Conservation (phyloP, 2,113 vertebrate genomes). For the Chaetodon trifascialis region DNA sequence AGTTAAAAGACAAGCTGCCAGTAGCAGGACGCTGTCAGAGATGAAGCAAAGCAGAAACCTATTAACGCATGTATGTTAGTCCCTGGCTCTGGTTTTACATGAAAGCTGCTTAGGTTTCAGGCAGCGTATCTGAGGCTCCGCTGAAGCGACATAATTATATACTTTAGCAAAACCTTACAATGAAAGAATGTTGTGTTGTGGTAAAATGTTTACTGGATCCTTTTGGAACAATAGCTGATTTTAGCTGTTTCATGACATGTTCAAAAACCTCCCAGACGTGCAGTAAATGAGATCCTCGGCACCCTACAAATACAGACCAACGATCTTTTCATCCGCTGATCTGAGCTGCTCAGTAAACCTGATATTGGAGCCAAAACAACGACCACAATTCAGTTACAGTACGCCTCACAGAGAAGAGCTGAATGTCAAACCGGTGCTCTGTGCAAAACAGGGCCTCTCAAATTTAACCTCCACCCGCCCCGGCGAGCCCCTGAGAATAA, state of each 20-base stretch:
- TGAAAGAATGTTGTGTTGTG: conserved; percentile 55
- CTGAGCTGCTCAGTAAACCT: conserved; percentile 13
- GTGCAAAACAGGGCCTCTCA: conserved; percentile 67
- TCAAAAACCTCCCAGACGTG: neutral
- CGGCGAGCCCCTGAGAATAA: conserved; percentile 69
- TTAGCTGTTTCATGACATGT: neutral
- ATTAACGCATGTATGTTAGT: neutral
- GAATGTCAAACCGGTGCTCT: conserved; percentile 59
- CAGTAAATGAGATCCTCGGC: neutral
- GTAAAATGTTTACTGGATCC: neutral
- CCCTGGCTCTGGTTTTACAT: neutral
- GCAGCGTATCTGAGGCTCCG: neutral
- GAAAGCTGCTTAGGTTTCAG: neutral
- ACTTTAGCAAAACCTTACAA: neutral
- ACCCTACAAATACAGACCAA: neutral
- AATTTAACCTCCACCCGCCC: conserved; percentile 61
- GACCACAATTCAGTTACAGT: conserved; percentile 56
- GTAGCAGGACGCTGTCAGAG: neutral
- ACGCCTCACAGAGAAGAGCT: conserved; percentile 25
- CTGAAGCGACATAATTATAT: neutral
- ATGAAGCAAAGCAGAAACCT: neutral
- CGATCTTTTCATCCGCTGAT: conserved; percentile 1
- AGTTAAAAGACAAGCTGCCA: no score
- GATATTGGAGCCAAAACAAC: conserved; percentile 20
- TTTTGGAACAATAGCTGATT: neutral